Evolutionary conservation across 2,888 invertebrate genomes (phyloP).

Genomic region (Steinernema scapterisci): DNA sequence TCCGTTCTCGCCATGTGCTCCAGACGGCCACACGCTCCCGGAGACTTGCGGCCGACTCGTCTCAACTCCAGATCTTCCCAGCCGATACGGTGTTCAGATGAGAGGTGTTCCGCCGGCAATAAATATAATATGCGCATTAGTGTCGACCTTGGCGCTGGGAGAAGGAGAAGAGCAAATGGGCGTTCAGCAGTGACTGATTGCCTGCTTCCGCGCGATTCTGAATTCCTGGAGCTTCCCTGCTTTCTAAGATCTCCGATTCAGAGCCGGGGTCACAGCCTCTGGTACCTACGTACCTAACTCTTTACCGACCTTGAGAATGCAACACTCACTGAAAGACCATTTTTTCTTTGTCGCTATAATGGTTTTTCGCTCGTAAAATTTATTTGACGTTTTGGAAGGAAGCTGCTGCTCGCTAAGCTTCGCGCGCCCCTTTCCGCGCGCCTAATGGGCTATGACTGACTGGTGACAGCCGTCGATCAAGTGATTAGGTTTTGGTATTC

Average conservation of each 20-base stretch:
- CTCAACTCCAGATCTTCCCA: conserved; percentile 19
- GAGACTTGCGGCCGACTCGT: not conserved
- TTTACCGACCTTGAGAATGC: conserved; percentile 5
- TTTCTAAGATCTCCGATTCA: not conserved
- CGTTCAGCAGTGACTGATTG: conserved; percentile 8
- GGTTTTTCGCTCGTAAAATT: conserved; percentile 25
- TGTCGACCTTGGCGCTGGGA: conserved; percentile 15
- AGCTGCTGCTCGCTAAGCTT: conserved; percentile 11
- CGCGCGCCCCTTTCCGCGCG: not conserved
- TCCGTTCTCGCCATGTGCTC: not conserved
- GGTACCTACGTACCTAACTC: not conserved
- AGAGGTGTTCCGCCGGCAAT: conserved; percentile 30
- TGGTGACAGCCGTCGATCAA: not conserved
- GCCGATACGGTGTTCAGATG: conserved; percentile 29
- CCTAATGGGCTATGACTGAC: conserved; percentile 14
- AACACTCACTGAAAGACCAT: conserved; percentile 17
- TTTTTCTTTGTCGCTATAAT: conserved; percentile 21
- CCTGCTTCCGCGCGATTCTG: not conserved
- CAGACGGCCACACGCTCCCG: too few species aligned
- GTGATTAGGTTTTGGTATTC: conserved; percentile 15
- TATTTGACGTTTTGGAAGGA: conserved; percentile 28
- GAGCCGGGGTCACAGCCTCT: not conserved
- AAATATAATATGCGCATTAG: conserved; percentile 33
- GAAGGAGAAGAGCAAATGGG: conserved; percentile 3
- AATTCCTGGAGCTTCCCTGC: not conserved